A percentile compares a stretch with the other conserved stretches of the same genome.
phyloP scores from a whole-genome alignment of 2,888 invertebrate species.

The Orchesella flavescens region DNA sequence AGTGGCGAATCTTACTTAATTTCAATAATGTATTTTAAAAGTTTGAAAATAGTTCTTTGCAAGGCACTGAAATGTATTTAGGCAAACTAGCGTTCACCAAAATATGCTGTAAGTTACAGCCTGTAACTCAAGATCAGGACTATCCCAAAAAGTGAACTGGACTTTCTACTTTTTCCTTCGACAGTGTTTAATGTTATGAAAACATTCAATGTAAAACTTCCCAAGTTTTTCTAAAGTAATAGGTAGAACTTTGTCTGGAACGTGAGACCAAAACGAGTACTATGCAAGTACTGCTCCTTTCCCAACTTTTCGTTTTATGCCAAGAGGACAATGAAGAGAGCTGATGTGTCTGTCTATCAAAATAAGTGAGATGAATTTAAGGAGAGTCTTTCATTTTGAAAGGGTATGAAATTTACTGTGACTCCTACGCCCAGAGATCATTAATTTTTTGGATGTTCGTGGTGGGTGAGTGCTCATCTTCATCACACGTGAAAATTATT shows the following conservation, averaged over 20 bases:
- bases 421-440: conserved; percentile 61
- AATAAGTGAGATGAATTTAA: conserved; percentile 11
- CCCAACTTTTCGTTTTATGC: neutral
- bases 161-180: too few relatives aligned
- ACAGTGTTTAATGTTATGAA: too few relatives aligned
- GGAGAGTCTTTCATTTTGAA: conserved; percentile 41
- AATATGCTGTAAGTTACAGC: too few relatives aligned
- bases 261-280: too few relatives aligned
- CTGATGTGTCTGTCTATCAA: neutral
- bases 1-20: too few relatives aligned
- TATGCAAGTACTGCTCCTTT: neutral
- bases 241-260: too few relatives aligned
- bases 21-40: too few relatives aligned
- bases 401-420: conserved; percentile 60
- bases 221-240: neutral
- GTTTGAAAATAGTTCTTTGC: too few relatives aligned
- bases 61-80: too few relatives aligned
- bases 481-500: neutral
- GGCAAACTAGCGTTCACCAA: too few relatives aligned
- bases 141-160: too few relatives aligned
- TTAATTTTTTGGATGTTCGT: conserved; percentile 42
- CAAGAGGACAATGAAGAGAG: neutral
- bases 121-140: too few relatives aligned
- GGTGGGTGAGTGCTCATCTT: conserved; percentile 4
- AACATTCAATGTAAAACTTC: neutral